These are phyloP conservation scores for Pampus argenteus DNA, from an alignment of 2,797 vertebrate genomes.

Conservation along the genomic window DNA sequence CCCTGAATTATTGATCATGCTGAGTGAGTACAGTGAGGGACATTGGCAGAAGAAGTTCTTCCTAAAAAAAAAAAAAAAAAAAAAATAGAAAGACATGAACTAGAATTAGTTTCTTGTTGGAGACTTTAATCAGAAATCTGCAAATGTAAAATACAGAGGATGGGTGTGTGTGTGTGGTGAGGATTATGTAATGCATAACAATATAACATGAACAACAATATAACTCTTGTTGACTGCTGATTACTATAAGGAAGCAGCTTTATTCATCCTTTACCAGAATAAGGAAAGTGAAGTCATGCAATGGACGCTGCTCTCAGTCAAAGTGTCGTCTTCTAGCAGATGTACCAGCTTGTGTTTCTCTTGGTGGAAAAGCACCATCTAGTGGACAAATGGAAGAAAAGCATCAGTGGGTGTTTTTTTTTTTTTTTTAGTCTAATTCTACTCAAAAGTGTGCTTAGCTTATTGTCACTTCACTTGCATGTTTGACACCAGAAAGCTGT, in stretches of 20 bases:
- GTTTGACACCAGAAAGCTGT: too few relatives aligned
- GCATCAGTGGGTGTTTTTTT: background rate
- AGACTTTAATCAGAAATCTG: background rate
- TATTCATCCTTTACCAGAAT: background rate
- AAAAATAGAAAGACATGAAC: too few relatives aligned
- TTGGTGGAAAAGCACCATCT: constrained; percentile 46
- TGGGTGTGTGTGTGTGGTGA: background rate
- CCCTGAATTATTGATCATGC: constrained; percentile 69
- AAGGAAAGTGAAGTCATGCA: background rate
- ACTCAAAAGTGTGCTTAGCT: too few relatives aligned
- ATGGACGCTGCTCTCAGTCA: background rate
- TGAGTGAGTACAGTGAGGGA: constrained; percentile 39
- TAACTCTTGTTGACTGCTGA: background rate
- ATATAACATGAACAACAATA: background rate
- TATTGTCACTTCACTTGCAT: too few relatives aligned
- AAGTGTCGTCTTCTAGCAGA: background rate
- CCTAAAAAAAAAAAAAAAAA: too few relatives aligned
- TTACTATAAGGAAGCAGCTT: background rate
- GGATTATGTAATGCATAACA: background rate
- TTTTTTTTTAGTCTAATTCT: background rate
- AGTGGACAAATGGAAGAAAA: constrained; percentile 42
- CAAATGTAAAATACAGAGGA: background rate
- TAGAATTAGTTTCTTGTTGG: constrained; percentile 12
- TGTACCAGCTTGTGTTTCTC: background rate
- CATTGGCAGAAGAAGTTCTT: constrained; percentile 18